phyloP scores from a whole-genome alignment of 2,797 vertebrate species.

The Mergus octosetaceus region DNA sequence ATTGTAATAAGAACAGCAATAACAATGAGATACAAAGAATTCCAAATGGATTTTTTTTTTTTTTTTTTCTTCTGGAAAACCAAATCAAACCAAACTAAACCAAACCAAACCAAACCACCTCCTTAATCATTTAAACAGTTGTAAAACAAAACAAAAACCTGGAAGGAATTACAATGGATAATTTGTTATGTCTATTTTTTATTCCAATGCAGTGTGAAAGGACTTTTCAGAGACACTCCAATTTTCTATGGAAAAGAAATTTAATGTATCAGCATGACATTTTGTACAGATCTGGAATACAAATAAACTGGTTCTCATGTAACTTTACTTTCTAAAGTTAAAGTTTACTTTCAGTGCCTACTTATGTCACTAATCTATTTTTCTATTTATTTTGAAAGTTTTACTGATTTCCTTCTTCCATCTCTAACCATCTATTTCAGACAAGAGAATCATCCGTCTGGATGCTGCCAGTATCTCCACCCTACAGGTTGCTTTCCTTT shows the following conservation, averaged over 20 bases:
- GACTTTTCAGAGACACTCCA: not conserved
- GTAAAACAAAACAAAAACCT: not conserved
- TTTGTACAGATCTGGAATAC: not conserved
- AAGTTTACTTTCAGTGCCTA: not conserved
- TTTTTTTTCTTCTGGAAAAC: not conserved
- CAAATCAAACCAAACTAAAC: not conserved
- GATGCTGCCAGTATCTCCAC: fast-evolving
- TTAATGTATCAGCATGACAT: not conserved
- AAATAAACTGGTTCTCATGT: not conserved
- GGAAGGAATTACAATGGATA: not conserved
- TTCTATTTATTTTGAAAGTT: not conserved
- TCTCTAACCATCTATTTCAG: not conserved
- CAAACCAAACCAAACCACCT: not conserved
- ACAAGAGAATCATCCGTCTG: not conserved
- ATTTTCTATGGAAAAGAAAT: not conserved
- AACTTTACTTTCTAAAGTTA: not conserved
- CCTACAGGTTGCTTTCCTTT: not conserved
- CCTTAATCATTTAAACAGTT: not conserved
- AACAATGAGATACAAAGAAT: not conserved
- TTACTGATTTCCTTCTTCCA: not conserved
- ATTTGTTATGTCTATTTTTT: not conserved
- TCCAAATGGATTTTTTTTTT: not conserved
- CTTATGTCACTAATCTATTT: fast-evolving
- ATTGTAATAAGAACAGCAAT: not conserved
- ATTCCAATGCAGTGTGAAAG: not conserved